These are phyloP conservation scores for Lepus europaeus DNA, from an alignment of 2,113 vertebrate species.

Conservation along the genomic window DNA sequence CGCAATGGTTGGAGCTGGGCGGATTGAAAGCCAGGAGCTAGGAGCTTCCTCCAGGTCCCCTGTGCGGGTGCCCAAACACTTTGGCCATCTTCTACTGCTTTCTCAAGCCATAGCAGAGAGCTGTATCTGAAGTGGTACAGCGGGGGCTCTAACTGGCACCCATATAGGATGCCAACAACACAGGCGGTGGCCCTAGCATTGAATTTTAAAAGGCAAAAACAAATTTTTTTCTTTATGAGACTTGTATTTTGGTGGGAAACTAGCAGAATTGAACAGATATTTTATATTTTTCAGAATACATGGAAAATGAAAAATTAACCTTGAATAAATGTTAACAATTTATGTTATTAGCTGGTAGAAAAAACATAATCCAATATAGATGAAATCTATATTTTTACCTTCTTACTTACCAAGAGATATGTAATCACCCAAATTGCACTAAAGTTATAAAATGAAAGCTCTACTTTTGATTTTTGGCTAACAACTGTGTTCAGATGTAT, in stretches of 20 bases:
- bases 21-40: no score
- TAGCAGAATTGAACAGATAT: conserved; percentile 1
- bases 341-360: conserved; percentile 18
- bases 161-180: no score
- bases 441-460: not conserved
- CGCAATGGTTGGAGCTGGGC: no score
- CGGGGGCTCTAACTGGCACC: no score
- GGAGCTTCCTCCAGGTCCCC: no score
- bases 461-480: not conserved
- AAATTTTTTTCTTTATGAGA: not conserved
- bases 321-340: not conserved
- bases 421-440: not conserved
- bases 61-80: no score
- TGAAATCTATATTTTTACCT: conserved; percentile 6
- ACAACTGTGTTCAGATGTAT: not conserved
- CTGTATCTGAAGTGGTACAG: no score
- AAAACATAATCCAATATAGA: not conserved
- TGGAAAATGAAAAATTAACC: not conserved
- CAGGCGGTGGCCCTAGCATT: not conserved
- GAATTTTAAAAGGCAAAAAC: not conserved
- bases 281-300: not conserved
- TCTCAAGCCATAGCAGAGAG: no score
- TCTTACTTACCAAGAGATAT: not conserved
- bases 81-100: no score
- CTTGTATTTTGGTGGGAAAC: not conserved